Evolutionary conservation across 2,888 invertebrate genomes (phyloP), one percentile per base, ranked within the genome.

Genomic region (Seladonia tumulorum): DNA sequence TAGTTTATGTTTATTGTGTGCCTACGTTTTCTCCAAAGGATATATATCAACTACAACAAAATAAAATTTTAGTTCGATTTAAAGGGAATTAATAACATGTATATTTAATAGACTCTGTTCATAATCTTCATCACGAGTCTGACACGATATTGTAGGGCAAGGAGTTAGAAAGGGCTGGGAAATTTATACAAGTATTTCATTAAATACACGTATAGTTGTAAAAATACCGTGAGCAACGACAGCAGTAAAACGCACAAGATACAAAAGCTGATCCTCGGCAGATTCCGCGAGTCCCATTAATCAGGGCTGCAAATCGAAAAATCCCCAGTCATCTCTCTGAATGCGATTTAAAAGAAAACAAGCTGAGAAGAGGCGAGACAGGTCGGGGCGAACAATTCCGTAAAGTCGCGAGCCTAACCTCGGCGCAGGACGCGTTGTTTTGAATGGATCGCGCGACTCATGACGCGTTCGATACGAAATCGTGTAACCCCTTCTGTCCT

Each of bases 401-500:
- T 22, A 39, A 45, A 18, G 22, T 29, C 60, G 1, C 4, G 16
- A 77, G 74, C 74, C 22, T 22, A 10, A 16, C 25, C 74, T 8
- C 1, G 45, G 35, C 12, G 14, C 57, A 35, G 12, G 80, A 89
- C 82, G 35, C 90, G 85, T 84, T 89, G 90, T 25, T 86, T 79
- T 86, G 90, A 92, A 93, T 89, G 84, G 88, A 49, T 86, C 49
- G 73, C 60, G 79, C 82, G 86, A 85, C 78, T 87, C 82, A 85
- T 87, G 80, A 72, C 82, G 78, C 83, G 87, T 79, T 84, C 83
- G 87, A 81, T 81, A 85, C 85, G 86, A 89, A 89, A 89, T 88
- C 86, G 81, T 75, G 87, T 87, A 91, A 90, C 87, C 88, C 91
- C 89, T 90, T 87, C 78, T 76, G 18, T 49, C 82, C 74, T 63